A percentile compares a stretch with the other conserved stretches of the same genome.
Conservation (phyloP, 2,113 vertebrate species). For the Chascanopsetta lugubris region DNA sequence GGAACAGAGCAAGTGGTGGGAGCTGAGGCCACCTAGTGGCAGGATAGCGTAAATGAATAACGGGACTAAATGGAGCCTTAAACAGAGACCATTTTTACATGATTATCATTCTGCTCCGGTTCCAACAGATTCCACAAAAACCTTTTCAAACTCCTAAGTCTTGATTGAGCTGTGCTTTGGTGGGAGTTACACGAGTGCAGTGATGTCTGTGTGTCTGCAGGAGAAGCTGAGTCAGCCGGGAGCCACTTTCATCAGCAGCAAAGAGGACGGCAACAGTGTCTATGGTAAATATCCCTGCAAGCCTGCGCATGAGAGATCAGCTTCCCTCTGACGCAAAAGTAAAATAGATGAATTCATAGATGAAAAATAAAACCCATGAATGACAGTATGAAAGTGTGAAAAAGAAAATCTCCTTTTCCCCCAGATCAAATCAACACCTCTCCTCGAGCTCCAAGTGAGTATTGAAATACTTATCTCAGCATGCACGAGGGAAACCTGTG, state of each 20-base stretch:
- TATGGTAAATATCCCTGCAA: conserved; percentile 70
- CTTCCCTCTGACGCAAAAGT: not conserved
- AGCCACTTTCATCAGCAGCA: conserved; percentile 56
- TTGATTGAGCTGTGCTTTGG: no score
- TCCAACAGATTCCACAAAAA: no score
- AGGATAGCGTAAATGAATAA: no score
- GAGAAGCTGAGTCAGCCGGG: conserved; percentile 69
- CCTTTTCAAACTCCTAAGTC: no score
- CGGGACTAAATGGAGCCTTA: no score
- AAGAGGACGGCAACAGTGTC: conserved; percentile 57
- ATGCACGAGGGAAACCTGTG: conserved; percentile 27
- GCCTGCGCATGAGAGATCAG: conserved; percentile 9
- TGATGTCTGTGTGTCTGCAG: conserved; percentile 54
- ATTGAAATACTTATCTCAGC: conserved; percentile 34
- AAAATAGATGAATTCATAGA: no score
- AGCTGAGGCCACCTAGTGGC: no score
- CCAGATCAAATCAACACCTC: conserved; percentile 81
- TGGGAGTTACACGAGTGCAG: not conserved
- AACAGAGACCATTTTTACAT: no score
- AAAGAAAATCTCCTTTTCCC: conserved; percentile 32
- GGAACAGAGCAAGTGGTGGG: no score
- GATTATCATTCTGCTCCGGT: no score
- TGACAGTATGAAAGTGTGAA: no score
- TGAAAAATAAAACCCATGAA: conserved; percentile 26
- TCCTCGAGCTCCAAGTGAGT: conserved; percentile 78